Conservation (phyloP, 2,113 vertebrate genomes). For the Oryzias curvinotus region DNA sequence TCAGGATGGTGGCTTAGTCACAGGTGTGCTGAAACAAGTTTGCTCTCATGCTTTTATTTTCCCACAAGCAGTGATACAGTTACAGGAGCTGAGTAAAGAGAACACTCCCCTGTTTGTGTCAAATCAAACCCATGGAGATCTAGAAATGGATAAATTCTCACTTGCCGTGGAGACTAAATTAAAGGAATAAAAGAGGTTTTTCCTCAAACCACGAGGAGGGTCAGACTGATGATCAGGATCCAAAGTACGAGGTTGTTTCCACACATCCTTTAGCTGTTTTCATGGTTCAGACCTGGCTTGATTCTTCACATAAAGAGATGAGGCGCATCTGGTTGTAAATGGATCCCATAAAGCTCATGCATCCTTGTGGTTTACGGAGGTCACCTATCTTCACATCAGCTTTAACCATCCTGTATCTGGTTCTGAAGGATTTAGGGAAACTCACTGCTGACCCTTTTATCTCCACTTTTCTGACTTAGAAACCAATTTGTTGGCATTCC, state of each 20-base stretch:
- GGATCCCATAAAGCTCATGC: constrained; percentile 11
- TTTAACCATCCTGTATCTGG: constrained; percentile 8
- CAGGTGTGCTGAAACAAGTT: constrained; percentile 66
- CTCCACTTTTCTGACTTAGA: too few relatives aligned
- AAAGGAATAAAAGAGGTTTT: not conserved
- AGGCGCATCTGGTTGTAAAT: constrained; percentile 18
- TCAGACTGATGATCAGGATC: constrained; percentile 58
- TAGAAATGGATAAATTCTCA: not conserved
- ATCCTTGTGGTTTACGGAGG: constrained; percentile 6
- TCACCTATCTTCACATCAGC: not conserved
- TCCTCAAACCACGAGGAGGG: constrained; percentile 53
- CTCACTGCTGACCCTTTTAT: not conserved
- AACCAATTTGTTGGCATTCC: too few relatives aligned
- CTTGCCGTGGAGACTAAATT: too few relatives aligned
- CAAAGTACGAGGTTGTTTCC: constrained; percentile 64
- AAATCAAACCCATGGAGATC: constrained; percentile 15
- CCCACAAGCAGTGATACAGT: constrained; percentile 34
- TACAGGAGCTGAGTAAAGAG: constrained; percentile 14
- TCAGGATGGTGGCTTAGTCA: constrained; percentile 52
- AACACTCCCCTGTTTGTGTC: constrained; percentile 27
- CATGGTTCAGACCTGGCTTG: constrained; percentile 30
- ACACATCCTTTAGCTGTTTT: constrained; percentile 32
- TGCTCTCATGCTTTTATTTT: constrained; percentile 38
- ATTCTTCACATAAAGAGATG: not conserved
- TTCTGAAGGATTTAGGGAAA: not conserved